Evolutionary conservation across 2,113 vertebrate species (phyloP), one percentile per base, ranked within the genome.

Genomic region (Serinus canaria): DNA sequence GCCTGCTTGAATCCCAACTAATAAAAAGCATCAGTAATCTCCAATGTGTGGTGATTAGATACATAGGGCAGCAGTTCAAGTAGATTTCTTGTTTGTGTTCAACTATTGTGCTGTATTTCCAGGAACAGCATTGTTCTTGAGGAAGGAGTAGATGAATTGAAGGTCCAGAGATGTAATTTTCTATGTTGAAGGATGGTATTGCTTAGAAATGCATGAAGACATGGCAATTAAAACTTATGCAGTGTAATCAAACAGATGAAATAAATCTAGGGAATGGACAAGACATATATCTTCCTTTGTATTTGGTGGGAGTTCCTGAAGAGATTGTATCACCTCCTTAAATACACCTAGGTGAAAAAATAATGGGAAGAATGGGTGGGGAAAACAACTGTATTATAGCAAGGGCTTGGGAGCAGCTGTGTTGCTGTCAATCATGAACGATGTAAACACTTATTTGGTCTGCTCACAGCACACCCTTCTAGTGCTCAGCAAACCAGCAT

Each of bases 361-460:
- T 4, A 13, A 59, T 20, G 17, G 9, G 13, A 31, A 6, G 30
- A 19, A 10, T 13, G 37, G 37, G 22, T 44, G 46, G 19, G 53
- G 14, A 8, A 84, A 94, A 33, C 64, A 46, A 21, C 39, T 31
- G 43, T 47, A 11, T 46, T 79, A n/a, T 79, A n/a, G 27, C 19
- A 75, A 75, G 30, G 16, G 10, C 23, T 30, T 85, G 22, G 59
- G 62, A 90, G 21, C 39, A 84, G 59, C 43, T 83, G 7, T 67
- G 13, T 77, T 63, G 55, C 21, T 27, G 21, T 64, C 8, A 58
- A 0, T 83, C 23, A 21, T 1, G 0, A 85, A 31, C 4, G 2
- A 22, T 10, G 8, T 27, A 66, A 28, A 58, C 1, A 7, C 13
- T 55, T 64, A 39, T 0, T 75, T 33, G 1, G 1, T 28, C 41